These are phyloP conservation scores for Ephestia elutella DNA, from an alignment of 1,140 invertebrate genomes.

Conservation along the genomic window DNA sequence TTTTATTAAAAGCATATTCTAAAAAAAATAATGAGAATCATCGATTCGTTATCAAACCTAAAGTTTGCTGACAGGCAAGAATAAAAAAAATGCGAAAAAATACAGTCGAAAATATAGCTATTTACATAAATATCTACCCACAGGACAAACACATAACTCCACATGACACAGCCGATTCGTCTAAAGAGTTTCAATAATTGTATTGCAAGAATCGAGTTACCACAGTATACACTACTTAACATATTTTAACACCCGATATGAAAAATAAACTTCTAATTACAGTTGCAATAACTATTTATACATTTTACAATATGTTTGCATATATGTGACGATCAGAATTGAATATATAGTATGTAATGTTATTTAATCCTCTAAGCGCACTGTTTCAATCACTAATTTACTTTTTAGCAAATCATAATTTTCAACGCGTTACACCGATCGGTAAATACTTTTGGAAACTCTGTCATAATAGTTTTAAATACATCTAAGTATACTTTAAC, in stretches of 20 bases:
- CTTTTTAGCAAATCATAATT: constrained; percentile 49
- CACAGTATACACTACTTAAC: constrained; percentile 70
- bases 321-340: constrained; percentile 49
- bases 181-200: constrained; percentile 36
- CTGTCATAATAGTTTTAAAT: constrained; percentile 32
- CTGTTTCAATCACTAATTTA: constrained; percentile 47
- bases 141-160: constrained; percentile 50
- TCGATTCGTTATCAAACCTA: constrained; percentile 1
- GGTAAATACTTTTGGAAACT: constrained; percentile 29
- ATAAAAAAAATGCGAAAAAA: constrained; percentile 18
- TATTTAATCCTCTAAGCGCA: constrained; percentile 60
- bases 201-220: constrained; percentile 62
- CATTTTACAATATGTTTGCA: constrained; percentile 62
- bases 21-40: constrained; percentile 14
- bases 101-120: constrained; percentile 29
- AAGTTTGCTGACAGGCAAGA: constrained; percentile 16
- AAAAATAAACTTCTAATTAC: constrained; percentile 74
- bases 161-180: constrained; percentile 72
- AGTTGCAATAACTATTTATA: constrained; percentile 74
- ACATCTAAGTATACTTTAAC: constrained; percentile 39
- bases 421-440: constrained; percentile 36
- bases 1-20: background rate
- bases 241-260: constrained; percentile 70
- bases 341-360: constrained; percentile 46
- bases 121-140: constrained; percentile 61